A percentile compares a stretch with the other conserved stretches of the same genome.
These are phyloP conservation scores for Oxygymnocypris stewartii DNA, from an alignment of 2,113 vertebrate species.

Conservation along the genomic window DNA sequence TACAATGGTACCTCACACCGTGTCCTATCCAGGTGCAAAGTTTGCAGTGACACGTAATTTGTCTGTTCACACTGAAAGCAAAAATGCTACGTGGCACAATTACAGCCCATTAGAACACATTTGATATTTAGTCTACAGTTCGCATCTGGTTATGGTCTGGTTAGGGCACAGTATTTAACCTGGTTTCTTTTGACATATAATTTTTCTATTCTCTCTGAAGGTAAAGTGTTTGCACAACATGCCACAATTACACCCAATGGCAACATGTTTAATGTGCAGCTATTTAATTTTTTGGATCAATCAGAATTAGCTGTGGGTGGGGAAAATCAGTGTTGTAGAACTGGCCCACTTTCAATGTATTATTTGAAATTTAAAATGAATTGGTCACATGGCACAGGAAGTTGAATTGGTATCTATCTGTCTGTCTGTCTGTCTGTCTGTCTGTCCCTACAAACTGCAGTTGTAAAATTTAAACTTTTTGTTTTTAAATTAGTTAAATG, in stretches of 20 bases:
- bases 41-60: not conserved
- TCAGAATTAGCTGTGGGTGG: not conserved
- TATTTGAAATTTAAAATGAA: not conserved
- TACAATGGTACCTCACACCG: conserved; percentile 9
- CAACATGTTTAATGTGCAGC: not conserved
- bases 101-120: not conserved
- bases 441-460: no score
- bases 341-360: not conserved
- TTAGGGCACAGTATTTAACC: not conserved
- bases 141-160: not conserved
- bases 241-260: not conserved
- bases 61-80: not conserved
- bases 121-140: not conserved
- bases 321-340: no score
- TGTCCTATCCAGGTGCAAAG: conserved; percentile 23
- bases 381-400: not conserved
- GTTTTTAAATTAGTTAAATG: not conserved
- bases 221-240: not conserved
- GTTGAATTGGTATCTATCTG: not conserved
- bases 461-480: no score
- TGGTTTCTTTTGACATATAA: not conserved
- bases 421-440: no score
- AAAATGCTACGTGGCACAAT: conserved; percentile 4
- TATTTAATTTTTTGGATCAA: not conserved
- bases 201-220: not conserved